Evolutionary conservation across 2,888 invertebrate species (phyloP).

Genomic region (Parnassius orleans): DNA sequence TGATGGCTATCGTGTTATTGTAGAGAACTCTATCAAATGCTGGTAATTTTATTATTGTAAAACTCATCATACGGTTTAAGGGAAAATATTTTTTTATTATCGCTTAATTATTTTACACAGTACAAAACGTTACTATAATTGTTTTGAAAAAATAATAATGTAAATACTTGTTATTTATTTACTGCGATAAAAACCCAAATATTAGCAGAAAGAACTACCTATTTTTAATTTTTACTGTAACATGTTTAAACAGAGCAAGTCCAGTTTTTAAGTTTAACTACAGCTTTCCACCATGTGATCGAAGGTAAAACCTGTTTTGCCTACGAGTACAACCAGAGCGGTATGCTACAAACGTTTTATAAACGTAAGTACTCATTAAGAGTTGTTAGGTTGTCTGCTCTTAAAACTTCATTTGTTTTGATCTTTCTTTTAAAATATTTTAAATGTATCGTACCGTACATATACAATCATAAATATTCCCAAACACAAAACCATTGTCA

Average conservation of each 20-base stretch:
- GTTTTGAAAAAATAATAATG: too few species aligned
- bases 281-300: conserved; percentile 64
- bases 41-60: too few species aligned
- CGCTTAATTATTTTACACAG: too few species aligned
- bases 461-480: too few species aligned
- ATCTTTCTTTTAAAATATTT: background rate
- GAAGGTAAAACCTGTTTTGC: conserved; percentile 49
- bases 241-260: conserved; percentile 21
- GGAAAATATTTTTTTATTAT: too few species aligned
- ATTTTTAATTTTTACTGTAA: background rate
- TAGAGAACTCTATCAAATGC: too few species aligned
- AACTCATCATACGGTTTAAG: too few species aligned
- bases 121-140: too few species aligned
- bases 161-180: too few species aligned
- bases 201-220: background rate
- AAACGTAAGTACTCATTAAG: conserved; percentile 10
- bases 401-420: conserved; percentile 12
- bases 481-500: background rate
- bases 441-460: background rate
- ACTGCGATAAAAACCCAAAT: too few species aligned
- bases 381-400: conserved; percentile 7
- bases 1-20: too few species aligned
- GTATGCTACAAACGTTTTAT: conserved; percentile 21
- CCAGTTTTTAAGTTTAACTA: conserved; percentile 22
- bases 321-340: conserved; percentile 15